Evolutionary conservation across 2,113 vertebrate genomes (phyloP).

Genomic region (Burhinus oedicnemus): DNA sequence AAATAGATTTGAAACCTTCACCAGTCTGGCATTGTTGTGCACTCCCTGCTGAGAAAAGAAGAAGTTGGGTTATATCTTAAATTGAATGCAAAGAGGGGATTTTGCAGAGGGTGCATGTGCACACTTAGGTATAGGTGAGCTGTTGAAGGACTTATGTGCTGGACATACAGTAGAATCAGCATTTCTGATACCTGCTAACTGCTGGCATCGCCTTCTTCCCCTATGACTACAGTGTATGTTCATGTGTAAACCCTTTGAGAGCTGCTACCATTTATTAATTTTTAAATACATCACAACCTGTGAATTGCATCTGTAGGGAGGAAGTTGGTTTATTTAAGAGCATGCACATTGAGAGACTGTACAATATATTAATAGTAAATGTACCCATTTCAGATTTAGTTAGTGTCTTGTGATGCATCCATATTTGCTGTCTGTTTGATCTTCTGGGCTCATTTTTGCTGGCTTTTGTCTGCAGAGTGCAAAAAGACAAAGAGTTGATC

Average conservation of each 20-base stretch:
- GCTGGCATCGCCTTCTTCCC: background rate
- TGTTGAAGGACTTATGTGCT: background rate
- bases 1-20: background rate
- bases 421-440: background rate
- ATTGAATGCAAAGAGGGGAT: background rate
- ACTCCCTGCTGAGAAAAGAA: background rate
- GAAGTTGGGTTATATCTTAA: background rate
- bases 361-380: background rate
- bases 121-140: background rate
- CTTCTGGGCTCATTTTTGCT: background rate
- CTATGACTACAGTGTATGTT: background rate
- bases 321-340: background rate
- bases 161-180: fast-evolving
- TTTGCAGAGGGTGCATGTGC: background rate
- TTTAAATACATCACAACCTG: background rate
- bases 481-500: background rate
- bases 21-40: background rate
- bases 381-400: background rate
- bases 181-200: background rate
- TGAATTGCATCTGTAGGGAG: background rate
- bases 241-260: background rate
- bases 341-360: background rate
- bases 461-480: background rate
- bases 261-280: background rate
- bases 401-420: fast-evolving